Evolutionary conservation across 2,888 invertebrate genomes (phyloP), one percentile per base, ranked within the genome.

Genomic region (Penaeus monodon): DNA sequence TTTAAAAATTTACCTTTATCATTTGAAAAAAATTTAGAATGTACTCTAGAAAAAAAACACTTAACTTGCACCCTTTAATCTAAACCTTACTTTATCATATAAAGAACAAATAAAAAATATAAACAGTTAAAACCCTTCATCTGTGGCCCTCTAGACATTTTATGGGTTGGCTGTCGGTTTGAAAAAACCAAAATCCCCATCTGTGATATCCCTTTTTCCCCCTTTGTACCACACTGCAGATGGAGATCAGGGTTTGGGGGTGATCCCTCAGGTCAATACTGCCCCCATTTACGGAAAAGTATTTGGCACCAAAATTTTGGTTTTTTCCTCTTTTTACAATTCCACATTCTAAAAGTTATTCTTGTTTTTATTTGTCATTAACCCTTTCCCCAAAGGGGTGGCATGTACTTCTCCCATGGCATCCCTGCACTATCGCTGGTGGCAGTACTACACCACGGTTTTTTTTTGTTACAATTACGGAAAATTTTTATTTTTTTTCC

Each of bases 111-210:
- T 38, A 20, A 7, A 77, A 44, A 6, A 33, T 74, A n/a, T 14
- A 77, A 33, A 44, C n/a, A 76, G n/a, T 20, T 49, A 33, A 81
- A 90, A 84, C 90, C 91, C 93, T 97, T 97, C 0, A 97, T 91
- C 97, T 95, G 93, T 99, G 99, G 90, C 99, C 99, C 99, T 99
- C 99, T 99, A 95, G 97, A 97, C 99, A 99, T 99, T n/a, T 99
- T 99, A 93, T 99, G 95, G 2, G 99, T 99, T 0, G 99, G 99
- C 92, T 99, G 99, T 90, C 99, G 96, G 93, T 99, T 99, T 94
- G 99, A n/a, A 91, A 99, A 98, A 29, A 99, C 97, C 90, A n/a
- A 98, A 94, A 93, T 99, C 99, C 88, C 98, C 99, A 92, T 99
- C 99, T 90, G 98, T 95, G 92, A 99, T 96, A 93, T 99, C 99